Percentiles rank a stretch among this genome's conserved stretches.
These are phyloP conservation scores for Tiphia femorata DNA, from an alignment of 2,888 invertebrate genomes.

Conservation along the genomic window DNA sequence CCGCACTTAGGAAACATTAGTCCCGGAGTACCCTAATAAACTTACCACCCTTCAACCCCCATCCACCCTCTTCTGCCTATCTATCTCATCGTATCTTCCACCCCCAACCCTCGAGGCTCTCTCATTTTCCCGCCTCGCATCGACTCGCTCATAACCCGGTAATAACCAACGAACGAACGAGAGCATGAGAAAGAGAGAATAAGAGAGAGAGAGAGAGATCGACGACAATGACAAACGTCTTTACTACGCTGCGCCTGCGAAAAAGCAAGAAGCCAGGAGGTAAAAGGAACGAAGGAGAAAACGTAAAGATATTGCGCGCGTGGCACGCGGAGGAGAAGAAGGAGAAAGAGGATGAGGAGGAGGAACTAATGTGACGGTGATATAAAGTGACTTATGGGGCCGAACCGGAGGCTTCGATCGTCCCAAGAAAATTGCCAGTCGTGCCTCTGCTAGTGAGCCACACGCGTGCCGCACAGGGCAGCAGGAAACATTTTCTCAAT, in stretches of 20 bases:
- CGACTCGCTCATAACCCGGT: conserved; percentile 20
- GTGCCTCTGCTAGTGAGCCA: too few relatives aligned
- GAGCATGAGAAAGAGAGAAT: too few relatives aligned
- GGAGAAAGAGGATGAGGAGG: not conserved
- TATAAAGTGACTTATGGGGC: conserved; percentile 33
- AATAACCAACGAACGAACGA: conserved; percentile 7
- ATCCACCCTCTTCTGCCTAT: conserved; percentile 17
- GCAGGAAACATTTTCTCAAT: too few relatives aligned
- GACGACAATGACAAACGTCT: conserved; percentile 36
- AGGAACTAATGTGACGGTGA: conserved; percentile 24
- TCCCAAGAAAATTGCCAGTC: conserved; percentile 10
- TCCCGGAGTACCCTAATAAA: not conserved
- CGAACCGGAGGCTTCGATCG: conserved; percentile 29
- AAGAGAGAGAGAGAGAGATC: too few relatives aligned
- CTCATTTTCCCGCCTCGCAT: conserved; percentile 18
- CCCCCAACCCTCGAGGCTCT: not conserved
- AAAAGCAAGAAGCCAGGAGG: conserved; percentile 13
- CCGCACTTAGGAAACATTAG: too few relatives aligned
- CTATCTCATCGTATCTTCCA: conserved; percentile 11
- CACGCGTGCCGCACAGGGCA: not conserved
- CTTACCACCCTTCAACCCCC: not conserved
- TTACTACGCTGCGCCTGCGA: conserved; percentile 27
- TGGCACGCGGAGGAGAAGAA: not conserved
- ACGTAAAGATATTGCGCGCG: conserved; percentile 22
- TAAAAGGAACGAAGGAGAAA: conserved; percentile 18